Evolutionary conservation across 2,797 vertebrate genomes (phyloP).

Genomic region (Halcyon badia): DNA sequence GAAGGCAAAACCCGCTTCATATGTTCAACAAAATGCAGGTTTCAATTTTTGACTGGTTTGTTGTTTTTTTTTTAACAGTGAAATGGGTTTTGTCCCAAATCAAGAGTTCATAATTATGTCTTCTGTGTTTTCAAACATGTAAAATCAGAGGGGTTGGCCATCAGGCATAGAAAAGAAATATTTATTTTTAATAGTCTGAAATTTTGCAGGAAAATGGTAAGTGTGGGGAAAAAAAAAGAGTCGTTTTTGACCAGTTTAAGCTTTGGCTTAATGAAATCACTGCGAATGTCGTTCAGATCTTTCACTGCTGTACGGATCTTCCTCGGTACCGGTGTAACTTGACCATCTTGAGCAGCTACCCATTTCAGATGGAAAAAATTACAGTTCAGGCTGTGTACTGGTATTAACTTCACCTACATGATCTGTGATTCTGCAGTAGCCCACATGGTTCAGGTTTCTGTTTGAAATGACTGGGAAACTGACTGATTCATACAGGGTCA

Average conservation of each 20-base stretch:
- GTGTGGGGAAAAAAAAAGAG: not conserved
- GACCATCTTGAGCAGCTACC: not conserved
- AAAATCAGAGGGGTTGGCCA: not conserved
- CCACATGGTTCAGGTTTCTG: not conserved
- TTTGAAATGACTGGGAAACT: not conserved
- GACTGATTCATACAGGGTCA: too few species aligned
- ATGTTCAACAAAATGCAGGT: not conserved
- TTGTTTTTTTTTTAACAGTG: not conserved
- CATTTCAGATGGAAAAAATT: not conserved
- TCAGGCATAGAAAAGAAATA: not conserved
- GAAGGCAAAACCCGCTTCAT: not conserved
- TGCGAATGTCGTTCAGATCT: not conserved
- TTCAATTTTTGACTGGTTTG: not conserved
- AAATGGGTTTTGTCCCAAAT: not conserved
- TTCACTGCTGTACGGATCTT: not conserved
- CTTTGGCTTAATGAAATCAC: not conserved
- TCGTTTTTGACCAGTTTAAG: not conserved
- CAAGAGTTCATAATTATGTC: not conserved
- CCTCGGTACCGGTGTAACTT: accelerated
- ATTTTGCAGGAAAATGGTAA: not conserved
- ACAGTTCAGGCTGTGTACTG: accelerated
- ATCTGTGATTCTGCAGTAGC: not conserved
- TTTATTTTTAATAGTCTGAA: not conserved
- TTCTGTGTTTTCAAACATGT: not conserved
- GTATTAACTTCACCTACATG: not conserved